These are phyloP conservation scores for Macquaria australasica DNA, from an alignment of 2,113 vertebrate species.

Conservation along the genomic window DNA sequence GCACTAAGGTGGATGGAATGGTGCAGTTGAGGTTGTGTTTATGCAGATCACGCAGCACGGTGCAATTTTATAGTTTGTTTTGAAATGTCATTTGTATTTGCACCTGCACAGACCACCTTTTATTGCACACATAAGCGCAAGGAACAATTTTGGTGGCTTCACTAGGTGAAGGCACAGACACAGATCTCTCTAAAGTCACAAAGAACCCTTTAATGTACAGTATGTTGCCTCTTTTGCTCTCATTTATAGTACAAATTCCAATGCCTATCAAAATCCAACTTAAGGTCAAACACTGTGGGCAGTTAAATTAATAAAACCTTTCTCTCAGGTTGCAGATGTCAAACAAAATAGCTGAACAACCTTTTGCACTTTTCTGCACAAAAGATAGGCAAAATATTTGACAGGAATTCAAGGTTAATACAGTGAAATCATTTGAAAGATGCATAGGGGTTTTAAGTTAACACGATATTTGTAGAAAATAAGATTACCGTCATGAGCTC, in stretches of 20 bases:
- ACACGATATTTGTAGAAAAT: not conserved
- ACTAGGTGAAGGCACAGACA: not conserved
- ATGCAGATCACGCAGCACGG: not conserved
- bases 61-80: constrained; percentile 6
- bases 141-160: not conserved
- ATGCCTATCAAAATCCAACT: not conserved
- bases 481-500: not conserved
- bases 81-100: not conserved
- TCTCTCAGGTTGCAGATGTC: not conserved
- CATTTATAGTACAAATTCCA: not conserved
- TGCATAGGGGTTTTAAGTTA: not conserved
- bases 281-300: not conserved
- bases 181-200: not conserved
- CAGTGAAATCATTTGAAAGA: not conserved
- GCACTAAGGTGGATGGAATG: not conserved
- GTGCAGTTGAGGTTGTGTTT: not conserved
- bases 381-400: not conserved
- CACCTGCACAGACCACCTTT: not conserved
- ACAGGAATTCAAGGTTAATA: not conserved
- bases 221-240: not conserved
- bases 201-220: not conserved
- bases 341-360: not conserved
- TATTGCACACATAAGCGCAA: not conserved
- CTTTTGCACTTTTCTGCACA: not conserved
- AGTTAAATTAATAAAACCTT: not conserved